phyloP scores from a whole-genome alignment of 2,113 vertebrate species.

The Ictalurus punctatus region DNA sequence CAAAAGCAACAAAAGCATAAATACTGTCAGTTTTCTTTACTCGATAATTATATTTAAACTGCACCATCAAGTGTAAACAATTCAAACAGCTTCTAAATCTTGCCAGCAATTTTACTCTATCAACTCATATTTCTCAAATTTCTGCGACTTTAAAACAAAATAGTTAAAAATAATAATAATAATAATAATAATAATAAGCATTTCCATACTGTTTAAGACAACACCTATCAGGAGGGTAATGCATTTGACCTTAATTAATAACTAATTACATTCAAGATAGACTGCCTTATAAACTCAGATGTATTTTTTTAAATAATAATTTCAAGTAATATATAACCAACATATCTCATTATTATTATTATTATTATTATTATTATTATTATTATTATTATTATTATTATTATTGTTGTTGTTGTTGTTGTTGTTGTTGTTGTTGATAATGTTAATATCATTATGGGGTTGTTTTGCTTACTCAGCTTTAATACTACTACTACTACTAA shows the following conservation, averaged over 20 bases:
- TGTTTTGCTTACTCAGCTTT: background rate
- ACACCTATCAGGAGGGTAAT: background rate
- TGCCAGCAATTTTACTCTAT: background rate
- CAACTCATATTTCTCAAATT: too few species aligned
- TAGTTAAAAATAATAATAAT: background rate
- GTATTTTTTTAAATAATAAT: background rate
- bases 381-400: background rate
- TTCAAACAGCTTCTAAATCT: background rate
- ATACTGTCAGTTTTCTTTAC: background rate
- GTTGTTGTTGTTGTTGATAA: too few species aligned
- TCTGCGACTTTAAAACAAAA: background rate
- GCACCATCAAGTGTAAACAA: background rate
- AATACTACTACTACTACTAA: too few species aligned
- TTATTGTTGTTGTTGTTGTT: constrained; percentile 6
- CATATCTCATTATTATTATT: background rate
- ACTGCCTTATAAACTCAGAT: background rate
- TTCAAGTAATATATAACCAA: background rate
- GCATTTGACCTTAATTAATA: background rate
- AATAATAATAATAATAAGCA: background rate
- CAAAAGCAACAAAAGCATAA: constrained; percentile 32
- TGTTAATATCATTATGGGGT: background rate
- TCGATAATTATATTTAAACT: background rate
- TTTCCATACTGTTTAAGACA: background rate
- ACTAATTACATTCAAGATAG: background rate
- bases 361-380: constrained; percentile 23